Percentiles rank a stretch among this genome's conserved stretches.
phyloP scores from a whole-genome alignment of 1,140 invertebrate species.

The Ceratoteleas bidentatus region DNA sequence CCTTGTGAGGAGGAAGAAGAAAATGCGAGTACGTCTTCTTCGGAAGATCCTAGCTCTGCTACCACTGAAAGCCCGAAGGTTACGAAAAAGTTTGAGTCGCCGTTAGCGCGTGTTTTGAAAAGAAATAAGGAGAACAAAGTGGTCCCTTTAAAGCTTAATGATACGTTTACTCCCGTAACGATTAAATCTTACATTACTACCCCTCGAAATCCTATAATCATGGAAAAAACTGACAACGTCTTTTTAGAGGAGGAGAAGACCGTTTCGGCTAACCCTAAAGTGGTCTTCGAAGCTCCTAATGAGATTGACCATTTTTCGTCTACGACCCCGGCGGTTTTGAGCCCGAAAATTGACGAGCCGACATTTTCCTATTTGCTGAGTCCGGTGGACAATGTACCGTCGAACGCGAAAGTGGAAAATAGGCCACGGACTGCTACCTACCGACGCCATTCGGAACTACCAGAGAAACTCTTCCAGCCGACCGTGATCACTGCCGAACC shows the following conservation, averaged over 20 bases:
- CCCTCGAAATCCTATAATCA: slow-evolving; percentile 17
- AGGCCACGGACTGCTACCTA: slow-evolving; percentile 77
- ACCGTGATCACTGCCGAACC: slow-evolving; percentile 36
- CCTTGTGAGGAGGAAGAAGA: slow-evolving; percentile 31
- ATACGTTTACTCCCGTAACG: slow-evolving; percentile 26
- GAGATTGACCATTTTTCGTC: slow-evolving; percentile 29
- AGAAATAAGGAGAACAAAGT: slow-evolving; percentile 42
- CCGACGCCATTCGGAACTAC: slow-evolving; percentile 74
- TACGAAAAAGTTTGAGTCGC: slow-evolving; percentile 39
- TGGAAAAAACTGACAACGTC: slow-evolving; percentile 22
- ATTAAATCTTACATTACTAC: slow-evolving; percentile 47
- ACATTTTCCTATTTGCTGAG: slow-evolving; percentile 41
- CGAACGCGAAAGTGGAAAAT: slow-evolving; percentile 65
- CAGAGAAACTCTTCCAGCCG: slow-evolving; percentile 45
- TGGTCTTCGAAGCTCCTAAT: slow-evolving; percentile 28
- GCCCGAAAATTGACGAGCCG: slow-evolving; percentile 66
- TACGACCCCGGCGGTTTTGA: slow-evolving; percentile 14
- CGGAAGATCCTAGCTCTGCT: neutral
- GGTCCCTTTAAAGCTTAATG: neutral
- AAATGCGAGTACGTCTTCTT: neutral
- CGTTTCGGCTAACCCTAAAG: neutral
- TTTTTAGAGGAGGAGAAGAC: slow-evolving; percentile 1
- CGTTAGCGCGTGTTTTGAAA: slow-evolving; percentile 22
- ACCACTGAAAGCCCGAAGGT: slow-evolving; percentile 34
- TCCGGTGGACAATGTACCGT: slow-evolving; percentile 15